A percentile compares a stretch with the other conserved stretches of the same genome.
phyloP scores from a whole-genome alignment of 2,113 vertebrate species.

The Petaurus breviceps region DNA sequence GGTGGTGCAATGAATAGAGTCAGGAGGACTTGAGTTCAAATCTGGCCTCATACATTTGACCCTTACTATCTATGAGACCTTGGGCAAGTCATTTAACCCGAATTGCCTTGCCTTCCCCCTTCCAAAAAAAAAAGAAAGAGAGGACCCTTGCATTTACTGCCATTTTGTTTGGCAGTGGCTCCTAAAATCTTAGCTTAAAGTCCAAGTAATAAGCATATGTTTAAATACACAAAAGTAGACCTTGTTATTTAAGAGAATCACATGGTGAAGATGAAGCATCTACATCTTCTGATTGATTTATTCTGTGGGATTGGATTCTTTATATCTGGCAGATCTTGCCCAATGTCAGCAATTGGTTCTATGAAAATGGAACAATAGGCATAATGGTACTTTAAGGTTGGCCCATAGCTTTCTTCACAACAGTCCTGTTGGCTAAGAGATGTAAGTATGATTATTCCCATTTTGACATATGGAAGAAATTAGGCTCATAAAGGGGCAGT shows the following conservation, averaged over 20 bases:
- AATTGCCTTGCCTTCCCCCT: too few species aligned
- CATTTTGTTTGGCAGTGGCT: not conserved
- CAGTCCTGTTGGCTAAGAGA: not conserved
- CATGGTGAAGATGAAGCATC: not conserved
- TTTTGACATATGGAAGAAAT: not conserved
- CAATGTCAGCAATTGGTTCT: not conserved
- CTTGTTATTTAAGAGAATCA: slow-evolving; percentile 17
- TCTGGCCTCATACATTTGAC: too few species aligned
- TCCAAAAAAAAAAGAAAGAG: not conserved
- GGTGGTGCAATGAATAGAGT: too few species aligned
- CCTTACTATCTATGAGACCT: too few species aligned
- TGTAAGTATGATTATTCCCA: not conserved
- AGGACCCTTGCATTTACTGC: not conserved
- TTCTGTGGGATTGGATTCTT: slow-evolving; percentile 20
- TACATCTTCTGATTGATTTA: not conserved
- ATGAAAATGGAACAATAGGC: not conserved
- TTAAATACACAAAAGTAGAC: not conserved
- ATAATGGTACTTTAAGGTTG: not conserved
- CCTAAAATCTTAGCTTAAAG: not conserved
- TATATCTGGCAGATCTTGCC: not conserved
- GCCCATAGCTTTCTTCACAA: not conserved
- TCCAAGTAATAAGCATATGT: slow-evolving; percentile 19
- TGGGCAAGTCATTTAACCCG: too few species aligned
- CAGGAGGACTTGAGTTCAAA: too few species aligned
- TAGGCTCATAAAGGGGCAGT: not conserved